Evolutionary conservation across 2,797 vertebrate species (phyloP), one percentile per base, ranked within the genome.

Genomic region (Poecilia picta): DNA sequence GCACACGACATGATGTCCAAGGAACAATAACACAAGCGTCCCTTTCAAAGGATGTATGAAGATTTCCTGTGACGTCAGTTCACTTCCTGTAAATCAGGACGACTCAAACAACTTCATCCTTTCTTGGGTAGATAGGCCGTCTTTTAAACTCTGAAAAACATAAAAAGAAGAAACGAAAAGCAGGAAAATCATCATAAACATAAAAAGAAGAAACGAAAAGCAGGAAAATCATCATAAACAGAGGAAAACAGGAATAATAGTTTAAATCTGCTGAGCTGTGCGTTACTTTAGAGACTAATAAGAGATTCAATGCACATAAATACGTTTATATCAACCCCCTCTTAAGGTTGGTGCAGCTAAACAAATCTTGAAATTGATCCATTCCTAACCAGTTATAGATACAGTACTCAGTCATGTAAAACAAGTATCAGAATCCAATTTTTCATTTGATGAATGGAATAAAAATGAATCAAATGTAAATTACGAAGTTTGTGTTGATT

Each of bases 91-190:
- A 23, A 76, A 79, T 93, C 89, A 93, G 49, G 88, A 77, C 0
- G 86, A 91, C 51, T 96, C 92, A 85, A 95, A 95, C 77, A 94
- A 72, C 87, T 93, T 95, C 93, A 87, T 91, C 75, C 85, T 91
- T 75, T 96, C 95, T 77, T 94, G 93, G 73, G 88, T 45, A 74
- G 93, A 95, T 5, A 95, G 93, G 3, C 88, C 90, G 2, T 95
- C 94, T 75, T 89, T 95, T 76, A 95, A 89, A 90, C 93, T 94
- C 95, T 96, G 88, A 39, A 85, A 89, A 53, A 46, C 8, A 86
- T 11, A 43, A 55, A 51, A 73, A 55, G 8, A 81, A 85, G 28
- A 90, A 39, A 79, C 4, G 77, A 2, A 70, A 2, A 75, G 2
- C 20, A 23, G 49, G 20, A 23, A 51, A 57, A n/a, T 57, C 25